Evolutionary conservation across 2,888 invertebrate species (phyloP).

Genomic region (Eupithecia tripunctaria): DNA sequence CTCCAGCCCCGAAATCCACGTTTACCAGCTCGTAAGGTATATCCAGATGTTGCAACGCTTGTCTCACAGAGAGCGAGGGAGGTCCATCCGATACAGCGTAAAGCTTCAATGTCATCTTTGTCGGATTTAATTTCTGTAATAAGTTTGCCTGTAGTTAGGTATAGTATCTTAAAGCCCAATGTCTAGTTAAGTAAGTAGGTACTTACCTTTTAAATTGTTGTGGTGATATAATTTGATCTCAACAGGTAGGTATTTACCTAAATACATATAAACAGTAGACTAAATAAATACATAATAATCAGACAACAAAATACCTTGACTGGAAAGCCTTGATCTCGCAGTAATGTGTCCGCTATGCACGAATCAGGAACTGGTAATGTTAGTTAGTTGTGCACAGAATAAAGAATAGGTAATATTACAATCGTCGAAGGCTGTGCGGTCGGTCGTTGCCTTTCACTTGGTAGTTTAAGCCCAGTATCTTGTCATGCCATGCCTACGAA

Average conservation of each 20-base stretch:
- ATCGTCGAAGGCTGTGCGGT: conserved; percentile 24
- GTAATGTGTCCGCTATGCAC: conserved; percentile 15
- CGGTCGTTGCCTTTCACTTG: conserved; percentile 28
- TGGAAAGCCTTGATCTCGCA: background rate
- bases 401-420: conserved; percentile 14
- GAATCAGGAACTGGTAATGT: conserved; percentile 27
- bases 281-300: too few relatives aligned
- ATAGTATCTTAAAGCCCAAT: background rate
- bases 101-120: conserved; percentile 84
- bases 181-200: background rate
- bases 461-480: background rate
- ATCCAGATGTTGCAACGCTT: conserved; percentile 86
- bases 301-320: background rate
- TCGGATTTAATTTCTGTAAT: conserved; percentile 10
- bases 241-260: background rate
- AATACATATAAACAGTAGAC: too few relatives aligned
- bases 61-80: conserved; percentile 89
- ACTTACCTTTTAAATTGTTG: background rate
- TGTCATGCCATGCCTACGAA: background rate
- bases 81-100: conserved; percentile 91
- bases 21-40: conserved; percentile 87
- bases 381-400: conserved; percentile 22
- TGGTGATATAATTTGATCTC: background rate
- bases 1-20: conserved; percentile 88
- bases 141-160: background rate